Conservation (phyloP, 2,888 invertebrate genomes). For the Synanthedon andrenaeformis region DNA sequence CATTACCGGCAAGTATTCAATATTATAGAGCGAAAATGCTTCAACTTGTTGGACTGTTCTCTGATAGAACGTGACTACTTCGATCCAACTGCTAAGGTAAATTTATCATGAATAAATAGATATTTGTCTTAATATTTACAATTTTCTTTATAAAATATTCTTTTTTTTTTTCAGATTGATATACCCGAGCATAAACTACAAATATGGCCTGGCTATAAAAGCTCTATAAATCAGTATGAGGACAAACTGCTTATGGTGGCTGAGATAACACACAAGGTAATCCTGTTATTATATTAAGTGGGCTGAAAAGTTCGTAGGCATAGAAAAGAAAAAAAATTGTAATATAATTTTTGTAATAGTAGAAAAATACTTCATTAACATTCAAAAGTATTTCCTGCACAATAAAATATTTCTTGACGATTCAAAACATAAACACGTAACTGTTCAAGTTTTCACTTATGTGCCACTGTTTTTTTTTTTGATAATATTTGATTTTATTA, state of each 20-base stretch:
- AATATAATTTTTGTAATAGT: no score
- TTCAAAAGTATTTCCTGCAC: no score
- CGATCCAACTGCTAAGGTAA: slow-evolving; percentile 76
- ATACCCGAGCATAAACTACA: slow-evolving; percentile 75
- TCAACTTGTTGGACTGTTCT: slow-evolving; percentile 73
- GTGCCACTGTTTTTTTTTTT: no score
- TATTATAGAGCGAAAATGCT: slow-evolving; percentile 78
- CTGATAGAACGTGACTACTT: slow-evolving; percentile 80
- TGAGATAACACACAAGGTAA: slow-evolving; percentile 88
- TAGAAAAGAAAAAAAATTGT: no score
- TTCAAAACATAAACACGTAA: no score
- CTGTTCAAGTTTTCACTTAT: no score
- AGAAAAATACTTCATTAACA: no score
- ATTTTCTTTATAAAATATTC: neutral
- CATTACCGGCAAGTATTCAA: slow-evolving; percentile 83
- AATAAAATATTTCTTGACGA: no score
- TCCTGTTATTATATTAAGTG: no score
- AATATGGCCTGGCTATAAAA: slow-evolving; percentile 88
- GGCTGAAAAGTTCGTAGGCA: no score
- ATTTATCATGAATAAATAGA: no score
- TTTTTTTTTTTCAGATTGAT: slow-evolving; percentile 65
- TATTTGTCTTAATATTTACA: neutral
- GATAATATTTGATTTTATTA: no score
- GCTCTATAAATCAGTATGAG: slow-evolving; percentile 88
- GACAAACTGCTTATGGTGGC: slow-evolving; percentile 78